phyloP scores from a whole-genome alignment of 2,888 invertebrate genomes.

The Cheilosia vulpina region DNA sequence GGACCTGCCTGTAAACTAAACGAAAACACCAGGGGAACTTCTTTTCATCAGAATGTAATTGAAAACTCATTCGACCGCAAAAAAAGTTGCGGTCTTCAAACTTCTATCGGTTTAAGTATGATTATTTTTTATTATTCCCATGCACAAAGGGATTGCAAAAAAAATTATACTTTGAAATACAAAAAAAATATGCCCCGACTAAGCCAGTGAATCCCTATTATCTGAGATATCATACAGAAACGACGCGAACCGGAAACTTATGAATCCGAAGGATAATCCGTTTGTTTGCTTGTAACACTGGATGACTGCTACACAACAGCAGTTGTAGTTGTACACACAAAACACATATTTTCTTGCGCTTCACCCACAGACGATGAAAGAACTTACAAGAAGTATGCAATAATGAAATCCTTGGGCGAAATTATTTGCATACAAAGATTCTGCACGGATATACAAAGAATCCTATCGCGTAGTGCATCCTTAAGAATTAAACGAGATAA shows the following conservation, averaged over 20 bases:
- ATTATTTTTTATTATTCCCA: slow-evolving; percentile 17
- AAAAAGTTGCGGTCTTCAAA: slow-evolving; percentile 15
- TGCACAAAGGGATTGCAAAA: neutral
- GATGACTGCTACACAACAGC: slow-evolving; percentile 3
- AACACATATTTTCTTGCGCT: neutral
- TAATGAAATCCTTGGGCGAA: slow-evolving; percentile 66
- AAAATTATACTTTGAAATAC: slow-evolving; percentile 14
- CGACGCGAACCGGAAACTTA: slow-evolving; percentile 63
- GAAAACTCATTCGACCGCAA: slow-evolving; percentile 46
- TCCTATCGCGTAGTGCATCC: slow-evolving; percentile 15
- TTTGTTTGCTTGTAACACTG: slow-evolving; percentile 57
- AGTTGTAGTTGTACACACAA: neutral
- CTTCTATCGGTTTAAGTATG: neutral
- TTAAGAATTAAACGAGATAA: slow-evolving; percentile 30
- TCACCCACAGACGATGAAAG: neutral
- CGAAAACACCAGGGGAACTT: neutral
- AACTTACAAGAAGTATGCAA: slow-evolving; percentile 36
- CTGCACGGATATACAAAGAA: slow-evolving; percentile 11
- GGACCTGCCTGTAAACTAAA: neutral
- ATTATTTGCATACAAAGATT: slow-evolving; percentile 37
- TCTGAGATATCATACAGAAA: slow-evolving; percentile 47
- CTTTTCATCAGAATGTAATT: slow-evolving; percentile 37
- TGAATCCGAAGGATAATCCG: slow-evolving; percentile 63
- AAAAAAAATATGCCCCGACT: neutral
- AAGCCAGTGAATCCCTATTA: slow-evolving; percentile 53